These are phyloP conservation scores for Trichechus manatus DNA, from an alignment of 2,113 vertebrate genomes.

Conservation along the genomic window DNA sequence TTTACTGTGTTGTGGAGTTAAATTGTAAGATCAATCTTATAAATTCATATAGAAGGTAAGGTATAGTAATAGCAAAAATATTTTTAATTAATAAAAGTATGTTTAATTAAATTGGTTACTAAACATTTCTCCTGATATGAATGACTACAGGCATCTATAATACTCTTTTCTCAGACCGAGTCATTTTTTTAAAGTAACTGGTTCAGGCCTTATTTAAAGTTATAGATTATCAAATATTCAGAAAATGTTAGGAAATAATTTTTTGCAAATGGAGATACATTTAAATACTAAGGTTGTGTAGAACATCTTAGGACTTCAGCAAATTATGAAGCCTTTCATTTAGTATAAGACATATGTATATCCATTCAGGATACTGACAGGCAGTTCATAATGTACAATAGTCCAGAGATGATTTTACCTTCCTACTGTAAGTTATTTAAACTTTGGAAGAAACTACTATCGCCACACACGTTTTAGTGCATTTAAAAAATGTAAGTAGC, in stretches of 20 bases:
- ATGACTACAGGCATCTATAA: neutral
- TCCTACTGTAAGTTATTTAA: constrained; percentile 32
- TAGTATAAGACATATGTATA: neutral
- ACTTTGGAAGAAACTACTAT: constrained; percentile 31
- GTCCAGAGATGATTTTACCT: neutral
- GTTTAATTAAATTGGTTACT: neutral
- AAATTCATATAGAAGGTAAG: neutral
- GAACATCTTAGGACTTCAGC: neutral
- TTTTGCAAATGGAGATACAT: constrained; percentile 7
- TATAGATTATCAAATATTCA: neutral
- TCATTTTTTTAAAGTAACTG: neutral
- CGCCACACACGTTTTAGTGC: neutral
- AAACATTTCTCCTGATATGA: neutral
- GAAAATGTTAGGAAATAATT: constrained; percentile 39
- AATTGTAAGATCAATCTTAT: neutral
- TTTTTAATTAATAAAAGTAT: neutral
- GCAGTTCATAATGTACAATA: neutral
- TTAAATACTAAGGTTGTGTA: neutral
- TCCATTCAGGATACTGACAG: neutral
- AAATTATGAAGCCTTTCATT: constrained; percentile 2
- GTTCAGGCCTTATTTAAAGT: neutral
- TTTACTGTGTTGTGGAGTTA: neutral
- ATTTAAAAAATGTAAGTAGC: constrained; percentile 25
- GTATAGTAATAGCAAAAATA: neutral
- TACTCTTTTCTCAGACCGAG: neutral